Evolutionary conservation across 1,140 invertebrate species (phyloP), one percentile per base, ranked within the genome.

Genomic region (Drosophila pandora): DNA sequence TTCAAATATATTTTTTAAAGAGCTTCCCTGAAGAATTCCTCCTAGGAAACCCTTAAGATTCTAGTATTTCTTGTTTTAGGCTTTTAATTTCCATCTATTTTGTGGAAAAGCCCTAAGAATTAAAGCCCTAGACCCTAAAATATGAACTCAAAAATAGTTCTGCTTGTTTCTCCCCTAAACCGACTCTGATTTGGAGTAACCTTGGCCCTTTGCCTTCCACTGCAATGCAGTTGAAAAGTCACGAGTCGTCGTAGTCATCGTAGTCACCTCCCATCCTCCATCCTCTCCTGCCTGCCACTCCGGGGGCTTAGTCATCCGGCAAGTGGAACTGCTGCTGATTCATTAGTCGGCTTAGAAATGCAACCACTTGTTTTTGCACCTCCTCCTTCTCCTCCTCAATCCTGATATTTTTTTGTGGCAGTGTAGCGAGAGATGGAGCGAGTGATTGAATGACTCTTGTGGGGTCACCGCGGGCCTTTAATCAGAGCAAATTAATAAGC

Each of bases 401-500:
- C 2, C 13, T 57, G 23, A 5, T 17, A 45, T 45, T 47, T 37
- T 53, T 25, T 52, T 25, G 28, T 12, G 21, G 9, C 8, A 7
- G 55, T 47, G 34, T 17, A 17, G 17, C 1, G 0, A 17, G 17
- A 17, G 17, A 17, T 17, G 47, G 34, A 39, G 62, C 12, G 39
- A 54, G 48, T 22, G 39, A 54, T 67, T 67, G 65, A 69, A 56
- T 69, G 50, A 69, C 62, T 69, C 49, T 32, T 68, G 65, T 25
- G 65, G 62, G 49, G 65, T 70, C 64, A 71, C 30, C 52, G 23
- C 4, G 21, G 56, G 34, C 43, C 57, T 72, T 73, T 63, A 73
- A 63, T 73, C 58, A 73, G 58, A 45, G 58, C 30, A 49, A 63
- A 63, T 73, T 73, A 73, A 73, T 73, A 73, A 70, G 63, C 68